These are phyloP conservation scores for Pollimyrus isidori DNA, from an alignment of 2,113 vertebrate species.

Conservation along the genomic window DNA sequence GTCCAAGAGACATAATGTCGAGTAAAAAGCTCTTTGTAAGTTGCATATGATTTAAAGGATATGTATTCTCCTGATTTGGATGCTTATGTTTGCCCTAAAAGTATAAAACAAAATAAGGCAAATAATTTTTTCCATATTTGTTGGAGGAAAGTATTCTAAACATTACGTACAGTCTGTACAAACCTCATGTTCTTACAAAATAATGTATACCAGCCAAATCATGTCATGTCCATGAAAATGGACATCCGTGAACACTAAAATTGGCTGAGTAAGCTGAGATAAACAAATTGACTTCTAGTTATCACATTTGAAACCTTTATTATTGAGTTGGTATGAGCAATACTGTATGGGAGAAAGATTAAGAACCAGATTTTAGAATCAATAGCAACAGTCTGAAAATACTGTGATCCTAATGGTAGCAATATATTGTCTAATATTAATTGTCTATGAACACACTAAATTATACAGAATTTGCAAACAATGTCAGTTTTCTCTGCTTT, in stretches of 20 bases:
- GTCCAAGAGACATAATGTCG: background rate
- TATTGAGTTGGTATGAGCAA: background rate
- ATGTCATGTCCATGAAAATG: background rate
- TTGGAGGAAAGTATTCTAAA: background rate
- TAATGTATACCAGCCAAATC: background rate
- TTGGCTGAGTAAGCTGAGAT: background rate
- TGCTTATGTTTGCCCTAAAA: no score
- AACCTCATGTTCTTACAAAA: background rate
- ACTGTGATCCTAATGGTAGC: background rate
- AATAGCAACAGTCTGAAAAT: background rate
- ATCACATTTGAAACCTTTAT: background rate
- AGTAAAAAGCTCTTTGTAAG: background rate
- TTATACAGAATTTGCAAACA: background rate
- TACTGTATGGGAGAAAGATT: background rate
- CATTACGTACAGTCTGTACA: background rate
- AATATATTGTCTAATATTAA: background rate
- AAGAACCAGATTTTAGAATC: background rate
- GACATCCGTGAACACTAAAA: background rate
- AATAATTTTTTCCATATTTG: no score
- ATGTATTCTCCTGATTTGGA: no score
- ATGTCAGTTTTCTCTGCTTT: background rate
- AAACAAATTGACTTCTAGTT: background rate
- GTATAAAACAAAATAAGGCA: no score
- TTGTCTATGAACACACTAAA: background rate
- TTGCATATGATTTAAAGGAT: background rate